These are phyloP conservation scores for Myrmecobius fasciatus DNA, from an alignment of 2,113 vertebrate species.

Conservation along the genomic window DNA sequence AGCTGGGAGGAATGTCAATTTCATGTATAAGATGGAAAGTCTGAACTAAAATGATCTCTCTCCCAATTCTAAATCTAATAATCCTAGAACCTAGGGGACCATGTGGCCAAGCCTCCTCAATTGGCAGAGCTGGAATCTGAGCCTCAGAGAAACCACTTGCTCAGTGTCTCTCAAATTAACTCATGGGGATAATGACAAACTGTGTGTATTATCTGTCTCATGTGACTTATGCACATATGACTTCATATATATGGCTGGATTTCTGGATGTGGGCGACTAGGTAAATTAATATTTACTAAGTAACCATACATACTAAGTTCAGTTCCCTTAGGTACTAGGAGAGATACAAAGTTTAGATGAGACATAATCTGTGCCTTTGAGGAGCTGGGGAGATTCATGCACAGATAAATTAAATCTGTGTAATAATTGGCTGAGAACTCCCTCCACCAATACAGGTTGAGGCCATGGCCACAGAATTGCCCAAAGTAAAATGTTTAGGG, in stretches of 20 bases:
- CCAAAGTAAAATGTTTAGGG: neutral
- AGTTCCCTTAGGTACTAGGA: neutral
- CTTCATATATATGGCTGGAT: neutral
- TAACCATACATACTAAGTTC: neutral
- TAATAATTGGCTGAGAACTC: neutral
- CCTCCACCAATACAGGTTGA: neutral
- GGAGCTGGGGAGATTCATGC: neutral
- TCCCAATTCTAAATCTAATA: neutral
- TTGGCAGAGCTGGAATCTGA: neutral
- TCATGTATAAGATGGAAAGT: neutral
- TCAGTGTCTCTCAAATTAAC: neutral
- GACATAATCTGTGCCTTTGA: neutral
- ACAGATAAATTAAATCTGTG: neutral
- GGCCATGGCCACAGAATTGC: neutral
- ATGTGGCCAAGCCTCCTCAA: neutral
- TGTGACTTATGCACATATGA: neutral
- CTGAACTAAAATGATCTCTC: neutral
- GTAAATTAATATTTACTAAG: neutral
- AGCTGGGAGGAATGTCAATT: neutral
- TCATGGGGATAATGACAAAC: neutral
- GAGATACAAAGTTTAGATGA: neutral
- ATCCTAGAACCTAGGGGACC: too few species aligned
- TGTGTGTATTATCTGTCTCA: neutral
- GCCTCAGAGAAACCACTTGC: neutral
- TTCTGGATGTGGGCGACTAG: neutral